Conservation (phyloP, 2,888 invertebrate species). For the Limnephilus rhombicus region DNA sequence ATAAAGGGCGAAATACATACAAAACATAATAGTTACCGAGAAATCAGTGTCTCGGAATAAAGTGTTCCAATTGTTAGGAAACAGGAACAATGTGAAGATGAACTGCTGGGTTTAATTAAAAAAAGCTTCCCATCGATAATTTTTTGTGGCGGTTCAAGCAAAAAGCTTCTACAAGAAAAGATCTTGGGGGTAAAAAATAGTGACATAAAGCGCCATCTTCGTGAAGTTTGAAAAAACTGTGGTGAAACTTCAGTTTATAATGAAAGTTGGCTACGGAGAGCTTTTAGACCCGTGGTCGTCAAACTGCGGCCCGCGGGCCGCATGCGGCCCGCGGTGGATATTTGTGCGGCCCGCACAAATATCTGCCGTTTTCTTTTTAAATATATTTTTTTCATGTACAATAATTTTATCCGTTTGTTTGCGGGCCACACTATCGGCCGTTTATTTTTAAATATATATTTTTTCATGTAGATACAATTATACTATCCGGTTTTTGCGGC, state of each 20-base stretch:
- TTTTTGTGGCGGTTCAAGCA: not conserved
- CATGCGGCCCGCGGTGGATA: too few species aligned
- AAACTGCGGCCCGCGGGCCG: too few species aligned
- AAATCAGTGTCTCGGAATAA: not conserved
- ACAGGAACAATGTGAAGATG: not conserved
- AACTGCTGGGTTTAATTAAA: not conserved
- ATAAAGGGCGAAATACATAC: not conserved
- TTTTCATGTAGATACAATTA: too few species aligned
- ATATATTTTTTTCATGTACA: too few species aligned
- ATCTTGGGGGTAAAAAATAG: not conserved
- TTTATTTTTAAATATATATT: too few species aligned
- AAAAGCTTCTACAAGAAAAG: not conserved
- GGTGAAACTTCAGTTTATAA: not conserved
- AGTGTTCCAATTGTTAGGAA: not conserved
- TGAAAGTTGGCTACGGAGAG: not conserved
- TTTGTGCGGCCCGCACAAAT: too few species aligned
- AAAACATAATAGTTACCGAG: not conserved
- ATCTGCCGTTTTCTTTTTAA: too few species aligned
- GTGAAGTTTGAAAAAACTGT: not conserved
- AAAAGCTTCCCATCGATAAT: not conserved
- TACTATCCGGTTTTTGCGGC: too few species aligned
- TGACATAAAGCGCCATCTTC: not conserved
- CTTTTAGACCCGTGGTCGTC: too few species aligned
- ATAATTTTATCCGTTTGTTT: too few species aligned
- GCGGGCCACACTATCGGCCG: too few species aligned